Conservation (phyloP, 2,888 invertebrate species). For the Lithophane semibrunnea region DNA sequence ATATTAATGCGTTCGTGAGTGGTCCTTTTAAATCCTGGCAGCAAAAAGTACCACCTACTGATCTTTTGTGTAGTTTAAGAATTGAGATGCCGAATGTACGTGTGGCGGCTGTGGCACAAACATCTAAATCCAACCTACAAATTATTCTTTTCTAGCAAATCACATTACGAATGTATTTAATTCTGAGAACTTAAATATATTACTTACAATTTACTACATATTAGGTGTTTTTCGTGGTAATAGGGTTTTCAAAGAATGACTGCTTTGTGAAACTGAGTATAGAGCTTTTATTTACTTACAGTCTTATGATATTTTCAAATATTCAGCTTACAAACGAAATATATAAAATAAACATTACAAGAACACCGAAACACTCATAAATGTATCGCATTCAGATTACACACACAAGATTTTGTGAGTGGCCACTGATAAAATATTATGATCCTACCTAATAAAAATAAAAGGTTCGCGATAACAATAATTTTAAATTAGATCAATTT, state of each 20-base stretch:
- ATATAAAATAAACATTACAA: slow-evolving; percentile 18
- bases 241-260: slow-evolving; percentile 5
- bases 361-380: slow-evolving; percentile 18
- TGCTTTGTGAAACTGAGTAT: neutral
- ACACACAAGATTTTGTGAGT: slow-evolving; percentile 74
- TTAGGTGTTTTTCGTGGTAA: neutral
- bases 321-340: neutral
- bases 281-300: neutral
- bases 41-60: neutral
- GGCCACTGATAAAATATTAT: slow-evolving; percentile 81
- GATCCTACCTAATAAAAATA: slow-evolving; percentile 86
- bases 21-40: neutral
- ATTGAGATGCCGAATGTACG: neutral
- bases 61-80: neutral
- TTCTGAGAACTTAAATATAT: slow-evolving; percentile 9
- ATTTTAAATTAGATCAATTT: slow-evolving; percentile 90
- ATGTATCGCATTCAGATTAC: slow-evolving; percentile 61
- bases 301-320: neutral
- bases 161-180: neutral
- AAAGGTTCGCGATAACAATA: slow-evolving; percentile 89
- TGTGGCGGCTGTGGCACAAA: too few relatives aligned
- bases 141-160: neutral
- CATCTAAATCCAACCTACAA: neutral
- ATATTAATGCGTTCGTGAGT: slow-evolving; percentile 1
- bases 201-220: slow-evolving; percentile 1